Percentiles rank a stretch among this genome's conserved stretches.
These are phyloP conservation scores for Muscidifurax raptorellus DNA, from an alignment of 1,140 invertebrate genomes.

Conservation along the genomic window DNA sequence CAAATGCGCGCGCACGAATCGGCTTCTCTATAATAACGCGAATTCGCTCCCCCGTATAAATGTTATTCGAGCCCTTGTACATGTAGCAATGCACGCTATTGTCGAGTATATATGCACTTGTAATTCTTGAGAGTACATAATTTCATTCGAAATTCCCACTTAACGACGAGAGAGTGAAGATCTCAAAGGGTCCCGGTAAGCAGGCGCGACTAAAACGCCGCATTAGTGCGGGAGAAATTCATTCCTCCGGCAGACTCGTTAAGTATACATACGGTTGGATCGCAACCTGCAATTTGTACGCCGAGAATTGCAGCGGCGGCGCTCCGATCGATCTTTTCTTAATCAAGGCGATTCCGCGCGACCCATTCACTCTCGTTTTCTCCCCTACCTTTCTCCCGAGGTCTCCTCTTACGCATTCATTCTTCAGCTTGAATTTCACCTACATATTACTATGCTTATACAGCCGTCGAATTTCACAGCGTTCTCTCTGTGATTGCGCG, in stretches of 20 bases:
- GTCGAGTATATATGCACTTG: not conserved
- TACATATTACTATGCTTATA: conserved; percentile 27
- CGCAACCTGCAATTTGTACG: conserved; percentile 34
- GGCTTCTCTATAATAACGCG: not conserved
- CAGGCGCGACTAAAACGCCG: conserved; percentile 2
- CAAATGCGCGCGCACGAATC: not conserved
- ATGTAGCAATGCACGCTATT: too few species aligned
- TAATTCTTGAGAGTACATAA: not conserved
- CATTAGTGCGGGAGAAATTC: conserved; percentile 38
- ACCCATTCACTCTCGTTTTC: conserved; percentile 14
- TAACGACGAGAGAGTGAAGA: not conserved
- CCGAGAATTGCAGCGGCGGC: not conserved
- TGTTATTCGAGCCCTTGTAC: not conserved
- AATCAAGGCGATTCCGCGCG: conserved; percentile 20
- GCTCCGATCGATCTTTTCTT: conserved; percentile 35
- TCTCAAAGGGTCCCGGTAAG: not conserved
- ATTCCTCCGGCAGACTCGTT: conserved; percentile 4
- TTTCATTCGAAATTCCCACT: too few species aligned
- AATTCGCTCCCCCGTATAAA: not conserved
- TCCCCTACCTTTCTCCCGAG: not conserved
- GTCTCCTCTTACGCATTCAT: conserved; percentile 4
- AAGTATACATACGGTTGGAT: not conserved
- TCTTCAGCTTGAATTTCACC: conserved; percentile 30
- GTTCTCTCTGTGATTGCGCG: not conserved
- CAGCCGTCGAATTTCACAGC: conserved; percentile 3